phyloP scores from a whole-genome alignment of 2,113 vertebrate species.

The Catagonus wagneri region DNA sequence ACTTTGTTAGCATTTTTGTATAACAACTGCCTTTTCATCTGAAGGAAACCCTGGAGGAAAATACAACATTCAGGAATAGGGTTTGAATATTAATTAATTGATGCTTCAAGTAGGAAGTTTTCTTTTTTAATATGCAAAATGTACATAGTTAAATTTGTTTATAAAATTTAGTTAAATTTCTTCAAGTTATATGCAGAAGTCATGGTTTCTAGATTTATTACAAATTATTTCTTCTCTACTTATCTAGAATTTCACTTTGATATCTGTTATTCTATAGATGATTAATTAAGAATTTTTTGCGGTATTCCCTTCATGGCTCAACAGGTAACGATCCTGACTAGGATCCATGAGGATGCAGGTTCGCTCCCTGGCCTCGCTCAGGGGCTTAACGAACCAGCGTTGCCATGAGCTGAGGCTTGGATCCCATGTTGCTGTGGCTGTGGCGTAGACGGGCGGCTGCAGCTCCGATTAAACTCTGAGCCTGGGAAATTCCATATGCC shows the following conservation, averaged over 20 bases:
- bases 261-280: slow-evolving; percentile 39
- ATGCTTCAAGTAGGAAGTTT: slow-evolving; percentile 60
- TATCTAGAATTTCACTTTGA: slow-evolving; percentile 47
- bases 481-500: too few species aligned
- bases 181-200: neutral
- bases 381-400: too few species aligned
- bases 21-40: slow-evolving; percentile 81
- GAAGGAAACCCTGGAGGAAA: slow-evolving; percentile 83
- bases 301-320: too few species aligned
- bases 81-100: slow-evolving; percentile 81
- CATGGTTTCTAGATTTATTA: slow-evolving; percentile 29
- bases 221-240: slow-evolving; percentile 64
- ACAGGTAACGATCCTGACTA: too few species aligned
- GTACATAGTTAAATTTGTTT: neutral
- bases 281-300: neutral
- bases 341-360: too few species aligned
- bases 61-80: slow-evolving; percentile 63
- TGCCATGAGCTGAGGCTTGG: too few species aligned
- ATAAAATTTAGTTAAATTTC: slow-evolving; percentile 18
- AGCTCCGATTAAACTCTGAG: too few species aligned
- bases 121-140: slow-evolving; percentile 41
- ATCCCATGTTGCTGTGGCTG: too few species aligned
- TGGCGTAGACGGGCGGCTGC: too few species aligned
- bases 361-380: too few species aligned
- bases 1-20: slow-evolving; percentile 77